Base-by-base conservation (phyloP, 2,888 invertebrate genomes). In the Hydraecia micacea region DNA sequence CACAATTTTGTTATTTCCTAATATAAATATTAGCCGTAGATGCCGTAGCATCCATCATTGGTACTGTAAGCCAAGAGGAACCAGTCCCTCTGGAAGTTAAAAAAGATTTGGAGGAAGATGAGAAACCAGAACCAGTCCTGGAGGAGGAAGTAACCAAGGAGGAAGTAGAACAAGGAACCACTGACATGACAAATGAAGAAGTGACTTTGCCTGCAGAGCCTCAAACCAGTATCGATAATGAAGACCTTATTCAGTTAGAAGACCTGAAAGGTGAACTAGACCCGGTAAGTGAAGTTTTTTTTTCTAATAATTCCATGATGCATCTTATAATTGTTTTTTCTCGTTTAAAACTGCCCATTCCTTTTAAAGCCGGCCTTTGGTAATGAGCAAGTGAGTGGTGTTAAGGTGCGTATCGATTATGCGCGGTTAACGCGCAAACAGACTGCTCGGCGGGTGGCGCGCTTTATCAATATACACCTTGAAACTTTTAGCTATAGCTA, bases 41-140 rank as follows among this genome's bases (percentile, higher is more conserved):
- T 90, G 96, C 96, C 18, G 95, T 96, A 60, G 96, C 96, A 3
- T 95, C 96, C 49, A 96, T 96, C 76, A 96, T 96, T 69, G 96
- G 96, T 13, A 93, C 94, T 58, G 78, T 91, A 5, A 83, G 86
- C 2, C 90, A 92, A 87, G 86, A 88, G 28, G 69, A 77, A 49
- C 13, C 71, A 62, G 28, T 49, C 18, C 25, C 75, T 36, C 2
- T 7, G 2, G 63, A 73, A 49, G 73, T 75, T 11, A 70, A 68
- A 39, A 68, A 78, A 60, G 49, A 72, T 8, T 70, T 73, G 18
- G 83, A 67, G 76, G 75, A 82, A 36, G 18, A 49, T 46, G 32
- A 66, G 32, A 66, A 46, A 32, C 18, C 7, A 18, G 73, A n/a
- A 46, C n/a, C 18, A 49, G 67, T 49, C 11, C 2, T 39, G 76